Conservation (phyloP, 64 coral and sea anemone genomes). For the Dendronephthya gigantea region DNA sequence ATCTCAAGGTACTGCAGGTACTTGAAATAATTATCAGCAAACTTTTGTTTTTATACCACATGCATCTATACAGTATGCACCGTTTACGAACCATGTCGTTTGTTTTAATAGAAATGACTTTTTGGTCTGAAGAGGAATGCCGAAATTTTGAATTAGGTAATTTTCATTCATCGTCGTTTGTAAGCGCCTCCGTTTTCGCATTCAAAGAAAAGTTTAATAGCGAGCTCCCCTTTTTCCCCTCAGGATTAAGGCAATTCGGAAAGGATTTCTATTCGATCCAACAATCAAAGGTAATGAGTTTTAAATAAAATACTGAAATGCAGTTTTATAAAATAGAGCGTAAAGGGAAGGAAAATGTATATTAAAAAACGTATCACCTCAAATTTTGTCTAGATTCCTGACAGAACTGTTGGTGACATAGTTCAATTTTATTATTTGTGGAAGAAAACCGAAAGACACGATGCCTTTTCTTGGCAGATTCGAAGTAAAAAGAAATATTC, state of each 20-base stretch:
- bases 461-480: conserved; percentile 91
- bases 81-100: no score
- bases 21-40: no score
- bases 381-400: neutral
- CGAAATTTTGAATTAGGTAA: conserved; percentile 96
- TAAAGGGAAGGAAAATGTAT: no score
- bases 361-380: neutral
- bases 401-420: conserved; percentile 71
- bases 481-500: conserved; percentile 95
- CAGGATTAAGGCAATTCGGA: conserved; percentile 78
- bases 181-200: no score
- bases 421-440: conserved; percentile 99
- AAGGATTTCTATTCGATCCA: conserved; percentile 94
- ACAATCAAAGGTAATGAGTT: conserved; percentile 76
- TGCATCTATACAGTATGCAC: no score
- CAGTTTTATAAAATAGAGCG: no score
- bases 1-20: conserved; percentile 58
- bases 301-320: no score
- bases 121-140: conserved; percentile 99
- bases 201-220: no score
- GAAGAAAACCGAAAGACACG: conserved; percentile 98
- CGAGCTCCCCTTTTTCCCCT: neutral
- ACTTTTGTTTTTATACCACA: no score
- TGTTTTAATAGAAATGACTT: conserved; percentile 71
- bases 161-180: neutral